A percentile compares a stretch with the other conserved stretches of the same genome.
These are phyloP conservation scores for Lamellibrachia luymesi DNA, from an alignment of 1,140 invertebrate genomes.

Conservation along the genomic window DNA sequence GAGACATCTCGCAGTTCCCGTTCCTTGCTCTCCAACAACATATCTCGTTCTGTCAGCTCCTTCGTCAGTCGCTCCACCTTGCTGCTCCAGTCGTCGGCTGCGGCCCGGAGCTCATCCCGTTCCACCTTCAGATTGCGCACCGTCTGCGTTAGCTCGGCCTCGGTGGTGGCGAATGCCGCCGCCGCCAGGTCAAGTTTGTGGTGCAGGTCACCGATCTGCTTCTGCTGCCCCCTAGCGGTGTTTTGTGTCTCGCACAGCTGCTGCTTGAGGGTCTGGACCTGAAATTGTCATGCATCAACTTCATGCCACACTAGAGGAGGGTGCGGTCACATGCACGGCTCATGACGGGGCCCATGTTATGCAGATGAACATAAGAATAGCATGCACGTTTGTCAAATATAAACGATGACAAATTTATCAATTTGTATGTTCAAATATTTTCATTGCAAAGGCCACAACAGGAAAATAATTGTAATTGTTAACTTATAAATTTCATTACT, in stretches of 20 bases:
- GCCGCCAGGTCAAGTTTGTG: conserved; percentile 50
- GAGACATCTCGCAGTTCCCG: not conserved
- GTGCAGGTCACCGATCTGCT: conserved; percentile 44
- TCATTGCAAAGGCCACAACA: no score
- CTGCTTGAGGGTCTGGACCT: conserved; percentile 43
- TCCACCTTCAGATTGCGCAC: conserved; percentile 44
- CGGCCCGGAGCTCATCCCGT: conserved; percentile 42
- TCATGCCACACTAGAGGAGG: not conserved
- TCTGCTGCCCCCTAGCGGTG: conserved; percentile 40
- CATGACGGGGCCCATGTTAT: no score
- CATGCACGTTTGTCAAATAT: not conserved
- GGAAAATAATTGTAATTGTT: not conserved
- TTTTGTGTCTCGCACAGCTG: conserved; percentile 49
- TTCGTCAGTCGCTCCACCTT: not conserved
- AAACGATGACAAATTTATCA: not conserved
- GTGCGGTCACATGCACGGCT: not conserved
- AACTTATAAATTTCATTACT: not conserved
- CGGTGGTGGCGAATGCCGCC: conserved; percentile 48
- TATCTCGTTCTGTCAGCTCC: not conserved
- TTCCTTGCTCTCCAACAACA: not conserved
- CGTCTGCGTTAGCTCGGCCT: conserved; percentile 47
- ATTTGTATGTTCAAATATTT: no score
- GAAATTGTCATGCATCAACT: conserved; percentile 13
- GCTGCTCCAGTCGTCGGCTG: conserved; percentile 45
- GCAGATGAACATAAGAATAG: not conserved